Percentiles rank a stretch among this genome's conserved stretches.
phyloP scores from a whole-genome alignment of 2,888 invertebrate genomes.

The Plagiodera versicolora region DNA sequence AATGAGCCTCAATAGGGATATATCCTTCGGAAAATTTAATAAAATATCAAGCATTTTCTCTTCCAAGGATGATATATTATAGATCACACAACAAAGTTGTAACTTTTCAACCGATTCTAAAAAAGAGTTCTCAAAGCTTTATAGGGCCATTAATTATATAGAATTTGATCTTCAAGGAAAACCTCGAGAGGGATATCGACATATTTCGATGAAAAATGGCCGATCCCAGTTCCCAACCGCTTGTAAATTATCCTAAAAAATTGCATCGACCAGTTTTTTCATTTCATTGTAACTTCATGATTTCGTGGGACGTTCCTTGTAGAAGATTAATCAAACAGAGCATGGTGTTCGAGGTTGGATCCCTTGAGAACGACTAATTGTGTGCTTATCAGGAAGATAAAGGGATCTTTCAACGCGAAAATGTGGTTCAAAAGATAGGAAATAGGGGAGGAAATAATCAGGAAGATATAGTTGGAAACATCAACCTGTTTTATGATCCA shows the following conservation, averaged over 20 bases:
- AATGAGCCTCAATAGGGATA: too few relatives aligned
- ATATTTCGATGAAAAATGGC: neutral
- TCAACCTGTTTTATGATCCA: too few relatives aligned
- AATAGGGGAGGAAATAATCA: too few relatives aligned
- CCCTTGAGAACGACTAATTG: conserved; percentile 1
- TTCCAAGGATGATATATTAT: too few relatives aligned
- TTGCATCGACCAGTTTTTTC: neutral
- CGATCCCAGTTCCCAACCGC: neutral
- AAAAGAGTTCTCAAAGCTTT: neutral
- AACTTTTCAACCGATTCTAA: too few relatives aligned
- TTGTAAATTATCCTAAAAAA: neutral
- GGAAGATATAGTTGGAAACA: too few relatives aligned
- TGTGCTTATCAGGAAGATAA: neutral
- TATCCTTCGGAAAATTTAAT: too few relatives aligned
- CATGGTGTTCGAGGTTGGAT: neutral
- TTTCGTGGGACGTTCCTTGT: neutral
- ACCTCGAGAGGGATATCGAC: conserved; percentile 1
- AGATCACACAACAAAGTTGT: too few relatives aligned
- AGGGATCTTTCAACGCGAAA: too few relatives aligned
- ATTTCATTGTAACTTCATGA: conserved; percentile 1
- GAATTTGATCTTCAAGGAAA: neutral
- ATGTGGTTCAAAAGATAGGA: too few relatives aligned
- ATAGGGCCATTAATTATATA: conserved; percentile 2
- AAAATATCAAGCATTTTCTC: too few relatives aligned
- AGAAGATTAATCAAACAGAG: conserved; percentile 3